Evolutionary conservation across 2,797 vertebrate genomes (phyloP).

Genomic region (Eulemur mongoz): DNA sequence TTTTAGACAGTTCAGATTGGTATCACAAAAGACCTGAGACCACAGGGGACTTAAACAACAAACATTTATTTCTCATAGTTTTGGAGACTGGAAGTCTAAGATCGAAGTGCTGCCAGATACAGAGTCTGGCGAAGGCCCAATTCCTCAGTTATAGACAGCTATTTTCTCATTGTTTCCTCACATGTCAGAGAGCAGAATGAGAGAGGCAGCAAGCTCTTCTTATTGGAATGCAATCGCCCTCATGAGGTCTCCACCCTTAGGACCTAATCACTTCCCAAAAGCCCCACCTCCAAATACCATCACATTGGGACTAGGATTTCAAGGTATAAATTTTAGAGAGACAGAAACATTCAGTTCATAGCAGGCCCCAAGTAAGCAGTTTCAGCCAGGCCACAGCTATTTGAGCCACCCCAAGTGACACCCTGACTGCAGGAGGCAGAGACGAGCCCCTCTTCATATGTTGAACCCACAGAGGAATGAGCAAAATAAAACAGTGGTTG

Average conservation of each 20-base stretch:
- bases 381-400: neutral
- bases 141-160: neutral
- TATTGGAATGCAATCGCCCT: too few species aligned
- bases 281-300: neutral
- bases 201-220: neutral
- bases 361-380: neutral
- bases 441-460: neutral
- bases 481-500: neutral
- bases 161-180: neutral
- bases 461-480: neutral
- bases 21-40: neutral
- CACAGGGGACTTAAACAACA: neutral
- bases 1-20: neutral
- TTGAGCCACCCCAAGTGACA: neutral
- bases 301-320: neutral
- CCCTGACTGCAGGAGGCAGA: neutral
- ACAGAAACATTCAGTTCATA: neutral
- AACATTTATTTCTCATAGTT: neutral
- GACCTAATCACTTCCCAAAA: neutral
- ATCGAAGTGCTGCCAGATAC: neutral
- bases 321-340: neutral
- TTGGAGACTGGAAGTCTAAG: neutral
- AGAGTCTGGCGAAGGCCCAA: neutral
- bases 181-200: neutral
- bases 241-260: neutral